phyloP scores from a whole-genome alignment of 2,797 vertebrate genomes.

The Steatocranus sp. region DNA sequence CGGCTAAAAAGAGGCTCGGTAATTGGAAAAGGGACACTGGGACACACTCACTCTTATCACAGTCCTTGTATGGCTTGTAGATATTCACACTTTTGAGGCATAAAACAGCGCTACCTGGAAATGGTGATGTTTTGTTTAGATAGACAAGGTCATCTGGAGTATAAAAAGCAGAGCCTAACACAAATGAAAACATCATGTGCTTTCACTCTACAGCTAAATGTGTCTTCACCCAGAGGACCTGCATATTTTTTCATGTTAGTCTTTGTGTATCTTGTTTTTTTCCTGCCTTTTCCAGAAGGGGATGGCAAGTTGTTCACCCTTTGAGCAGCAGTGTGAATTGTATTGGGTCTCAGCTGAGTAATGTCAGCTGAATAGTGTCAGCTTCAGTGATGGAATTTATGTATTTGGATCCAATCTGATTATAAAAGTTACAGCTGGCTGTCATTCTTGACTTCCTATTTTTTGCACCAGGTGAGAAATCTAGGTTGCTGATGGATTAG shows the following conservation, averaged over 20 bases:
- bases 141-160: conserved; percentile 33
- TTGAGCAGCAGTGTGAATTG: conserved; percentile 63
- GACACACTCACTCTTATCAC: conserved; percentile 35
- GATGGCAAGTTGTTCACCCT: conserved; percentile 22
- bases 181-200: conserved; percentile 19
- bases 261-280: conserved; percentile 24
- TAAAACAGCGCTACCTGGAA: conserved; percentile 25
- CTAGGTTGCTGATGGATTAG: background rate
- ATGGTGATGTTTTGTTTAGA: conserved; percentile 43
- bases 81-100: conserved; percentile 39
- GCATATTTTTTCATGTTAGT: conserved; percentile 30
- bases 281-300: background rate
- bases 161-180: conserved; percentile 41
- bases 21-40: conserved; percentile 61
- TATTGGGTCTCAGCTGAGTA: conserved; percentile 51
- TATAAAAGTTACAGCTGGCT: background rate
- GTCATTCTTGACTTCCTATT: background rate
- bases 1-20: conserved; percentile 6
- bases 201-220: conserved; percentile 29
- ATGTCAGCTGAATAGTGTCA: conserved; percentile 14
- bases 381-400: background rate
- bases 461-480: background rate
- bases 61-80: conserved; percentile 22
- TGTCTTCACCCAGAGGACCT: conserved; percentile 56
- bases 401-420: background rate